A percentile compares a stretch with the other conserved stretches of the same genome.
Conservation (phyloP, 2,888 invertebrate species). For the Chrysolina americana region DNA sequence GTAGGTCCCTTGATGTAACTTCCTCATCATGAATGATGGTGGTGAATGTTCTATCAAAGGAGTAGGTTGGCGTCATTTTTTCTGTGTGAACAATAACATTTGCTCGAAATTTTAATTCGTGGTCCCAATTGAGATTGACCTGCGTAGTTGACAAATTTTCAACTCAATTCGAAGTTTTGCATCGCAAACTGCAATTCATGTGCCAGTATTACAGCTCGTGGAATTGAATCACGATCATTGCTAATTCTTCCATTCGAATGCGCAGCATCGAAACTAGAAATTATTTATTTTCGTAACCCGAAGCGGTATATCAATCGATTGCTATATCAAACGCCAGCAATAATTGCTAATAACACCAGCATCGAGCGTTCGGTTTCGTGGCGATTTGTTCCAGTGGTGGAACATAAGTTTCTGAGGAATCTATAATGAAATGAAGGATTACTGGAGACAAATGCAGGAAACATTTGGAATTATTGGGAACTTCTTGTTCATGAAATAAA, state of each 20-base stretch:
- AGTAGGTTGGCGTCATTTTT: no score
- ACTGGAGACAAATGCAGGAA: no score
- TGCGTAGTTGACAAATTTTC: background rate
- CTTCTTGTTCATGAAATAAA: no score
- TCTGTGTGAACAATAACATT: no score
- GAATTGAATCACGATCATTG: background rate
- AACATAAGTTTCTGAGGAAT: background rate
- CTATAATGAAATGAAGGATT: no score
- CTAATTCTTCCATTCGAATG: constrained; percentile 2
- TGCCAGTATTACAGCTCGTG: background rate
- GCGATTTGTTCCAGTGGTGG: background rate
- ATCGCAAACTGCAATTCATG: background rate
- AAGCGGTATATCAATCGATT: constrained; percentile 25
- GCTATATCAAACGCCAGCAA: constrained; percentile 17
- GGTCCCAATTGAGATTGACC: background rate
- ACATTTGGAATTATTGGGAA: no score
- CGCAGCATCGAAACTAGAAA: constrained; percentile 11
- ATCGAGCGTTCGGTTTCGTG: background rate
- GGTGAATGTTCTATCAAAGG: no score
- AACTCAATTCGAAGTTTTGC: background rate
- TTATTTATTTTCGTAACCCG: constrained; percentile 32
- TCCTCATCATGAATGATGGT: no score
- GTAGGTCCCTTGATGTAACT: no score
- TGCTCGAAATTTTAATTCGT: no score
- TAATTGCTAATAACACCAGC: constrained; percentile 19